phyloP scores from a whole-genome alignment of 1,140 invertebrate genomes.

The Atta colombica region DNA sequence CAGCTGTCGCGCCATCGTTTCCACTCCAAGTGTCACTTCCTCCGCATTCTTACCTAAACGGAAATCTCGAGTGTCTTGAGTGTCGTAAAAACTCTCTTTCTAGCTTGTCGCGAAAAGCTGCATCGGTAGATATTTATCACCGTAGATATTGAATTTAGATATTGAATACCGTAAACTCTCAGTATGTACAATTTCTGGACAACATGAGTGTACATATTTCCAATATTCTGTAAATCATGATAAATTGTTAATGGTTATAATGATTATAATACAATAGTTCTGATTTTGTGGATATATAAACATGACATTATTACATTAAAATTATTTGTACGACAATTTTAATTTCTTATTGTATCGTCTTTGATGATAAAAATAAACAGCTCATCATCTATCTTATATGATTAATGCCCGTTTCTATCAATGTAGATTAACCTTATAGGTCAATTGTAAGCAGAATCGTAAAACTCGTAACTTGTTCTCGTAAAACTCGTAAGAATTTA shows the following conservation, averaged over 20 bases:
- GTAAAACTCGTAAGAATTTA: no score
- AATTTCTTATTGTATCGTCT: neutral
- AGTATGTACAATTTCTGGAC: no score
- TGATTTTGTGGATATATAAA: neutral
- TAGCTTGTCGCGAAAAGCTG: neutral
- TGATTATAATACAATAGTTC: neutral
- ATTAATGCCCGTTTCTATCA: neutral
- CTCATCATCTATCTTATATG: neutral
- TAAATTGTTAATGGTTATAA: neutral
- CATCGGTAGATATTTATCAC: neutral
- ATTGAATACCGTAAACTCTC: neutral
- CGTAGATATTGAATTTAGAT: no score
- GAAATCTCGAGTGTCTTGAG: conserved; percentile 55
- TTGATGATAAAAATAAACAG: neutral
- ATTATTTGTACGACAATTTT: neutral
- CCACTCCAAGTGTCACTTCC: conserved; percentile 56
- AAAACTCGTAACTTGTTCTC: no score
- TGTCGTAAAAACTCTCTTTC: conserved; percentile 34
- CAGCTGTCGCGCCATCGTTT: conserved; percentile 52
- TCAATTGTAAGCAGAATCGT: no score
- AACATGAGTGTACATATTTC: neutral
- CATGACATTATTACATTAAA: neutral
- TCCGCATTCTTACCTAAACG: conserved; percentile 44
- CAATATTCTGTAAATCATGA: neutral
- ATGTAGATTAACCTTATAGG: no score